Percentiles rank a stretch among this genome's conserved stretches.
Evolutionary conservation across 2,888 invertebrate genomes (phyloP).

Genomic region (Lomographa bimaculata): DNA sequence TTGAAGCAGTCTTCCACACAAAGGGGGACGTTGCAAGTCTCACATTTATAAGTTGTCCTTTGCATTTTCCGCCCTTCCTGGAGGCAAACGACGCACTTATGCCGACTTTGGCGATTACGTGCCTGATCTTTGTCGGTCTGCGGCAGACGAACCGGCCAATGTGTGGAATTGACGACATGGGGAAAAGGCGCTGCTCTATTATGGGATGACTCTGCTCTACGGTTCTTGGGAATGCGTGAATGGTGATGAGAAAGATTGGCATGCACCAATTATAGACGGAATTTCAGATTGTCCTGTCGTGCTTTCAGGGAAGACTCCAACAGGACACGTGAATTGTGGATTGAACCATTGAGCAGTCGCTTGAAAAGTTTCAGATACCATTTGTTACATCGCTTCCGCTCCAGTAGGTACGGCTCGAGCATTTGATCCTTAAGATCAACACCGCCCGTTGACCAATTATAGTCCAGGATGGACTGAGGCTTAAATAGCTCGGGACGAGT

Average conservation of each 20-base stretch:
- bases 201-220: not conserved
- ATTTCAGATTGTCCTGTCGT: not conserved
- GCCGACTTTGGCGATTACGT: not conserved
- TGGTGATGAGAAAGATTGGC: not conserved
- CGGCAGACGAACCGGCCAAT: not conserved
- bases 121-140: not conserved
- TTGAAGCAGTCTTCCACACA: not conserved
- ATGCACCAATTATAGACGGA: not conserved
- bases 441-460: slow-evolving; percentile 4
- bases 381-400: slow-evolving; percentile 1
- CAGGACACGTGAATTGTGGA: not conserved
- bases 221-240: not conserved
- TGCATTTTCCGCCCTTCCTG: not conserved
- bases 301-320: not conserved
- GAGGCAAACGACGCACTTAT: not conserved
- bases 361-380: slow-evolving; percentile 2
- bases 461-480: not conserved
- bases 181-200: not conserved
- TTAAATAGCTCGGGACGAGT: slow-evolving; percentile 5
- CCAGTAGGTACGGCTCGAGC: slow-evolving; percentile 14
- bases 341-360: not conserved
- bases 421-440: slow-evolving; percentile 17
- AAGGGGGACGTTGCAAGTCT: not conserved
- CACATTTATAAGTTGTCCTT: not conserved
- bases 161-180: not conserved